phyloP scores from a whole-genome alignment of 2,113 vertebrate species.

The Turdus rufiventris region DNA sequence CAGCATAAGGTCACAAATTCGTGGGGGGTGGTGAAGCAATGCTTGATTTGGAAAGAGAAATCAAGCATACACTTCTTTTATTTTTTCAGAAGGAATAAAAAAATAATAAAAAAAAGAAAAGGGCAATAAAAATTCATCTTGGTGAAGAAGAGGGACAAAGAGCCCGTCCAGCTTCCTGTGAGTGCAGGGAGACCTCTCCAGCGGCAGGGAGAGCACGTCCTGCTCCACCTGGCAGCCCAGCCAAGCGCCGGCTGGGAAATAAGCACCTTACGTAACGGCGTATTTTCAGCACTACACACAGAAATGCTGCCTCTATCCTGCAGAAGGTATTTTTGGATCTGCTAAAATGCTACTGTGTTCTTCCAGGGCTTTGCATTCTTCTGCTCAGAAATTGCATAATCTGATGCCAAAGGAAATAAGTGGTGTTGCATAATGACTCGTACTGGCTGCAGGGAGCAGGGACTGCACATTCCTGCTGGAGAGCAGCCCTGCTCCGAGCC shows the following conservation, averaged over 20 bases:
- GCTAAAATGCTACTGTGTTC: slow-evolving; percentile 36
- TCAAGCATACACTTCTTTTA: not conserved
- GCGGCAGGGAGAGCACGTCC: not conserved
- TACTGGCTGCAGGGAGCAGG: not conserved
- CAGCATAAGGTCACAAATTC: not conserved
- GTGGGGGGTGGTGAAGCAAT: not conserved
- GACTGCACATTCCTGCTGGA: not conserved
- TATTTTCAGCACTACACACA: slow-evolving; percentile 27
- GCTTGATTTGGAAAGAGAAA: not conserved
- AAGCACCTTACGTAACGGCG: slow-evolving; percentile 26
- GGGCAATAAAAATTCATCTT: not conserved
- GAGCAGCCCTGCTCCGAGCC: not conserved
- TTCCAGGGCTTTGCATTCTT: slow-evolving; percentile 52
- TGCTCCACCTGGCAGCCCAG: slow-evolving; percentile 2
- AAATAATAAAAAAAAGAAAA: not conserved
- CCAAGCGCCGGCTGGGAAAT: not conserved
- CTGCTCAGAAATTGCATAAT: slow-evolving; percentile 59
- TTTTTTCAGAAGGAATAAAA: not conserved
- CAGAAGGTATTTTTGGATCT: slow-evolving; percentile 54
- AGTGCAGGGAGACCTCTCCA: not conserved
- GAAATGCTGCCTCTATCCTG: slow-evolving; percentile 25
- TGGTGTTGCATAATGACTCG: slow-evolving; percentile 39
- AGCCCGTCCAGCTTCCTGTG: not conserved
- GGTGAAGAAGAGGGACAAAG: not conserved
- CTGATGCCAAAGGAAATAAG: slow-evolving; percentile 42